Evolutionary conservation across 1,140 invertebrate species (phyloP).

Genomic region (Atta colombica): DNA sequence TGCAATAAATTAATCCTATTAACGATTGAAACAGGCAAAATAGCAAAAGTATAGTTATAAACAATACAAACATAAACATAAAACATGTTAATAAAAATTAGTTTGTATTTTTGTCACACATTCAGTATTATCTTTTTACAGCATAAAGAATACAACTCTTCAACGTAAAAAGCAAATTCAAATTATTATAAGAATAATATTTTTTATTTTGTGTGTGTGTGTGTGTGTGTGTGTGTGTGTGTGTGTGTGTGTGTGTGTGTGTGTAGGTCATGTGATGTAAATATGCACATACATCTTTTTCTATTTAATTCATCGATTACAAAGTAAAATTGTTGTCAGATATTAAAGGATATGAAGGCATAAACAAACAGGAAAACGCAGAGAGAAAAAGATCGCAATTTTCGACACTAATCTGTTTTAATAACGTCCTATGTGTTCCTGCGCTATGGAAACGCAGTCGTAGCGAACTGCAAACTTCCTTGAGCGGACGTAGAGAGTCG

Average conservation of each 20-base stretch:
- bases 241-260: too few species aligned
- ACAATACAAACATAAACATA: neutral
- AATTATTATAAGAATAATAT: conserved; percentile 1
- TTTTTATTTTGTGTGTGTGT: neutral
- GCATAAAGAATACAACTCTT: neutral
- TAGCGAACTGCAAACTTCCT: conserved; percentile 62
- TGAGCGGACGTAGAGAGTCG: conserved; percentile 57
- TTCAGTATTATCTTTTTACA: neutral
- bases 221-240: too few species aligned
- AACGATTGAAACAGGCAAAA: neutral
- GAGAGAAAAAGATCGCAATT: neutral
- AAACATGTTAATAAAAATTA: neutral
- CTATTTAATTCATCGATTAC: conserved; percentile 5
- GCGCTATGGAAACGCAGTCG: conserved; percentile 36
- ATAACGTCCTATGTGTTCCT: conserved; percentile 34
- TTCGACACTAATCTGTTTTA: conserved; percentile 52
- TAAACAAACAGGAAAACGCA: neutral
- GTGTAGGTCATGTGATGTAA: neutral
- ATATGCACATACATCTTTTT: conserved; percentile 6
- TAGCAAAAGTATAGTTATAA: conserved; percentile 6
- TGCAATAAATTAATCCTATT: conserved; percentile 13
- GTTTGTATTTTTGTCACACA: conserved; percentile 5
- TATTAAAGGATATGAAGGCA: neutral
- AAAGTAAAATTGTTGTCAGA: conserved; percentile 1
- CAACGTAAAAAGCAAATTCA: neutral